Evolutionary conservation across 2,113 vertebrate species (phyloP), one percentile per base, ranked within the genome.

Genomic region (Lutjanus erythropterus): DNA sequence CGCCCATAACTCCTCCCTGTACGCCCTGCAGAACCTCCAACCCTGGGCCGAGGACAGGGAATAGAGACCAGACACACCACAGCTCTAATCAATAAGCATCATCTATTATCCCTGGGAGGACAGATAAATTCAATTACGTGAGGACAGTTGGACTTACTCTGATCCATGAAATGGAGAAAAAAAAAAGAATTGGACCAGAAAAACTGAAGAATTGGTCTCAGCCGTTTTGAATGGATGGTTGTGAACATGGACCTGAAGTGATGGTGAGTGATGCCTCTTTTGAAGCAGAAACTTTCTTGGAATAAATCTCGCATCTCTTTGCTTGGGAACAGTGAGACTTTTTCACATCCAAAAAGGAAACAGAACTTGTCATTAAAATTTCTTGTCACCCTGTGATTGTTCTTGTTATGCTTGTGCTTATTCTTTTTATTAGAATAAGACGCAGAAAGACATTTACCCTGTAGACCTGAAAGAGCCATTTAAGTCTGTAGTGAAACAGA

Each of bases 1-100:
- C 35, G 96, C 98, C 71, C 97, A 99, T 90, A 99, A 99, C 93
- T 97, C 97, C 50, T 99, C 98, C 66, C 96, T 99, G 85, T 99
- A 97, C 1, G 98, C 97, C 52, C 97, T 99, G 84, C 98, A 99
- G 95, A 99, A 99, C 91, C 96, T 99, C 70, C 98, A 99, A 91
- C 98, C 98, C 0, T 99, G 98, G 98, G 97, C 96, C 46, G 97
- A 99, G 0, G 97, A 99, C 0, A 96, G 97, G 92, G 96, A 85
- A 95, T 99, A 95, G 95, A 44, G 53, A 72, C 58, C 65, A 39
- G 44, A 41, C 37, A n/a, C 68, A 18, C 31, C 68, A 18, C 31
- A 9, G 9, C 42, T 70, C 25, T 55, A 41, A 71, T 68, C 86
- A 62, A 82, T 62, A 62, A 64, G 37, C 80, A 37, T 52, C 64